Base-by-base conservation (phyloP, 2,113 vertebrate species). In the Micronisus gabar region DNA sequence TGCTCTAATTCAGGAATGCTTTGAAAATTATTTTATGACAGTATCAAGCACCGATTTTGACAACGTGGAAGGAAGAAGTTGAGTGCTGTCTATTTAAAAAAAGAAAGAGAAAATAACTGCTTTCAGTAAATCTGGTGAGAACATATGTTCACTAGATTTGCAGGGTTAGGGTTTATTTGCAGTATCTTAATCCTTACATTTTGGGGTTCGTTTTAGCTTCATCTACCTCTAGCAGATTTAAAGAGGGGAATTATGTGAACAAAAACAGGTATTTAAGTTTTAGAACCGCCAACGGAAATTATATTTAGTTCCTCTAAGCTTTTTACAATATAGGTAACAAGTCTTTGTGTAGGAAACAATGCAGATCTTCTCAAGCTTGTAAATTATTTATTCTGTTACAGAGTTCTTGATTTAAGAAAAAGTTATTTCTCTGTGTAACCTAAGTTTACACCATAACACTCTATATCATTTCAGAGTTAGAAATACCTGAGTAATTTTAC, bases 221-320 rank as follows among this genome's bases (percentile, higher is more conserved):
- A 71, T 86, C 94, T 97, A 88, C 93, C 94, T 96, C 91, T 66
- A 21, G 62, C 75, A 91, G 55, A 76, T 90, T 88, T 88, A 48
- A 86, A 91, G 91, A 97, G 81, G 58, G 48, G 41, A 94, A 80
- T 80, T 82, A 71, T 1, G 3, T 62, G 86, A 67, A 80, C n/a
- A 74, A 76, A 88, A 90, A 0, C n/a, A 93, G 63, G 58, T 81
- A 79, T 81, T 81, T 53, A 56, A 61, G 41, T 81, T 91, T 38
- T 90, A 36, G 32, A 25, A 6, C 70, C 58, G 47, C 76, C 15
- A 1, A 41, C 36, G 88, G 45, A 93, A 87, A 48, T 78, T 47
- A 61, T 80, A 55, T 5, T 66, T 73, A 29, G 20, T 86, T 95
- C 47, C 56, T 85, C 43, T 72, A 48, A 70, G 36, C 25, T 68